Conservation (phyloP, 1,140 invertebrate genomes). For the Dreissena polymorpha region DNA sequence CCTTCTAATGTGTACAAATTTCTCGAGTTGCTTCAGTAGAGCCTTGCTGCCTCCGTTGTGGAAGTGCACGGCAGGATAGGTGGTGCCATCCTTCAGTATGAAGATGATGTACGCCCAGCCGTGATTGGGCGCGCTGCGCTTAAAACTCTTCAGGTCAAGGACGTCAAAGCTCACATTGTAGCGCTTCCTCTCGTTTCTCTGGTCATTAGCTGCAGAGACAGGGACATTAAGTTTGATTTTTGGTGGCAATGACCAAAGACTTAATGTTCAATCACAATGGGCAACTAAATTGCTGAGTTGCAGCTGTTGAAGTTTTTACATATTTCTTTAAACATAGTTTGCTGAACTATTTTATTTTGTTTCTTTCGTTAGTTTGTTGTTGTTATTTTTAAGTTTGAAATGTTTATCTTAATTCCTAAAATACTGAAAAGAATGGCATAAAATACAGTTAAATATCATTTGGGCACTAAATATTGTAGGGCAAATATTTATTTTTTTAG, state of each 20-base stretch:
- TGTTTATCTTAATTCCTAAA: too few species aligned
- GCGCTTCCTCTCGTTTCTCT: constrained; percentile 64
- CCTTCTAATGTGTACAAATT: constrained; percentile 80
- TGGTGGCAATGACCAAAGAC: background rate
- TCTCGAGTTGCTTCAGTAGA: constrained; percentile 84
- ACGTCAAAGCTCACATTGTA: constrained; percentile 80
- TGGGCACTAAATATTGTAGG: too few species aligned
- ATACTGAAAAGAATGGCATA: too few species aligned
- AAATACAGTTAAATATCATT: too few species aligned
- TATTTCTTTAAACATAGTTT: background rate
- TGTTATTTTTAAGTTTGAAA: too few species aligned
- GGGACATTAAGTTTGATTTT: background rate
- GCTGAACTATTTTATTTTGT: too few species aligned
- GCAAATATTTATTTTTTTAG: too few species aligned
- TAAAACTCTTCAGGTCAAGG: constrained; percentile 80
- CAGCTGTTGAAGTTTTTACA: background rate
- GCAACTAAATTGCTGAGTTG: background rate
- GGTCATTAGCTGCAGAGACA: constrained; percentile 22
- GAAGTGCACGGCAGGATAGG: constrained; percentile 91
- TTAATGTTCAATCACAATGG: background rate
- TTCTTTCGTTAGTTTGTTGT: too few species aligned
- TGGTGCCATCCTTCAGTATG: constrained; percentile 84
- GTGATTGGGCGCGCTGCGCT: constrained; percentile 73
- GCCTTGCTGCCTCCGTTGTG: constrained; percentile 91
- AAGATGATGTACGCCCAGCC: constrained; percentile 80